Conservation (phyloP, 1,140 invertebrate genomes). For the Camponotus pennsylvanicus region DNA sequence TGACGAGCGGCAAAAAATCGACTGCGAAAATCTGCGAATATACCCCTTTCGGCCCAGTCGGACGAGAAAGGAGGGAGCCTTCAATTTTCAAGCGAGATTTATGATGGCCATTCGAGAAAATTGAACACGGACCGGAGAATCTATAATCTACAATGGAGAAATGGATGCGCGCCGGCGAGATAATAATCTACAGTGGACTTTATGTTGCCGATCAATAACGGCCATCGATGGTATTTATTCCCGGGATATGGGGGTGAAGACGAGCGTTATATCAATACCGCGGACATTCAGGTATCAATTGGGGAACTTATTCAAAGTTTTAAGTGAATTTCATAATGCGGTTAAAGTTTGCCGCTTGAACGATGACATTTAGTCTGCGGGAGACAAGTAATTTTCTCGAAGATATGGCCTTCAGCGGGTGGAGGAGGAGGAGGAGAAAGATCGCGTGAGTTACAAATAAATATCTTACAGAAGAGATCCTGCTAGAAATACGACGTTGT, state of each 20-base stretch:
- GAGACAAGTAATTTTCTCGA: slow-evolving; percentile 55
- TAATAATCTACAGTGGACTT: slow-evolving; percentile 72
- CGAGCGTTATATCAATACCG: slow-evolving; percentile 45
- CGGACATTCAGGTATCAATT: slow-evolving; percentile 57
- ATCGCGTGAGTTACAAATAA: slow-evolving; percentile 33
- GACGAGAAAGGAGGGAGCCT: slow-evolving; percentile 54
- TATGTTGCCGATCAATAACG: slow-evolving; percentile 72
- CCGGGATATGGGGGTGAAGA: neutral
- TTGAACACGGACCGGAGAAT: slow-evolving; percentile 72
- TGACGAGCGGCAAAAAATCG: slow-evolving; percentile 32
- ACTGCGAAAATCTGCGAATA: slow-evolving; percentile 33
- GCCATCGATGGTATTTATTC: slow-evolving; percentile 54
- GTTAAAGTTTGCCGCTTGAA: slow-evolving; percentile 58
- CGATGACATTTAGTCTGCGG: slow-evolving; percentile 48
- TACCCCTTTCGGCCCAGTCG: slow-evolving; percentile 39
- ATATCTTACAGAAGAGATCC: slow-evolving; percentile 32
- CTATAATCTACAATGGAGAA: slow-evolving; percentile 70
- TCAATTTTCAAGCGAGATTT: slow-evolving; percentile 71
- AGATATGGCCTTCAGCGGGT: slow-evolving; percentile 4
- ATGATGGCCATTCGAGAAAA: slow-evolving; percentile 70
- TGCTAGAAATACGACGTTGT: neutral
- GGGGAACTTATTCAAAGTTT: slow-evolving; percentile 58
- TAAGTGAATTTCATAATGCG: slow-evolving; percentile 64
- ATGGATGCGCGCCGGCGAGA: slow-evolving; percentile 66
- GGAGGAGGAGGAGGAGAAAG: neutral